Evolutionary conservation across 2,888 invertebrate species (phyloP), one percentile per base, ranked within the genome.

Genomic region (Yponomeuta malinellus): DNA sequence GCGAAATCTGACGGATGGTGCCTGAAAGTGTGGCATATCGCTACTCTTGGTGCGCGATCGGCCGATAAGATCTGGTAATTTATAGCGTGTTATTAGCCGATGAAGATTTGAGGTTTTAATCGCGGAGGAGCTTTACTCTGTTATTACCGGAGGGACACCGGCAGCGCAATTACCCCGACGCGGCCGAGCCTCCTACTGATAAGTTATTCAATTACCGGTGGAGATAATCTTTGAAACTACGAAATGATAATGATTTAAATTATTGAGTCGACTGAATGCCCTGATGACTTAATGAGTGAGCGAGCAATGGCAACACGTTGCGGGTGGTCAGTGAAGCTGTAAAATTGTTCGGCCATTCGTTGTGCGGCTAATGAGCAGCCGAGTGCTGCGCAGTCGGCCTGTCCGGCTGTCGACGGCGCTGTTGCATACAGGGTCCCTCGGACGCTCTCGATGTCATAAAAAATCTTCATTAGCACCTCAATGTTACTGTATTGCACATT

Each of bases 121-220:
- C 68, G 48, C 68, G 15, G 68, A 68, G 48, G 48, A 48, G n/a
- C 37, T 29, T 43, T 29, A 9, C 68, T n/a, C 68, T 31, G 37
- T 70, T 70, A 70, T 70, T 70, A 70, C n/a, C 33, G 15, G 70
- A 63, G 43, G 63, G 70, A 70, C 70, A 70, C 23, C 10, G 29
- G 52, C 31, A 10, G 43, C 23, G 37, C 33, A 70, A 70, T 70
- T 63, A 70, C 9, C 63, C 37, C 63, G 70, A 43, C 33, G 23
- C 29, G 29, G 12, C 29, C 64, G n/a, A 65, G 65, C 33, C 29
- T 65, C 29, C 33, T 65, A 65, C 29, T 65, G 33, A 12, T 65
- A 65, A 65, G 29, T 65, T 10, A 65, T 31, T 65, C 65, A 59
- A 59, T 59, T 59, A 59, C 52, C 15, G 15, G 52, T 29, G 65